Evolutionary conservation across 1,140 invertebrate species (phyloP).

Genomic region (Drosophila murphyi): DNA sequence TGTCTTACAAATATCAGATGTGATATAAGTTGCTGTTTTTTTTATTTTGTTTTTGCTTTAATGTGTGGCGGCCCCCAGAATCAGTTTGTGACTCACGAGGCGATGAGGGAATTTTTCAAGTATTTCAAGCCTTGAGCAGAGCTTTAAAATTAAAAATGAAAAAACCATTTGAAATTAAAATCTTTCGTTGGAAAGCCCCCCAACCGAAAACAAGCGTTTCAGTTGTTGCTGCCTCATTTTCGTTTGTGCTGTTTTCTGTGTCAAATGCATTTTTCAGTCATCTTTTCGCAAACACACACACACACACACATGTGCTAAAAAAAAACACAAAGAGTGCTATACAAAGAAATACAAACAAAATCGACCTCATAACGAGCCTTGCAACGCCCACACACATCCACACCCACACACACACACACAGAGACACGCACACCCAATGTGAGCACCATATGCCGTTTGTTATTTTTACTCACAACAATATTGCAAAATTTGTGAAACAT

Average conservation of each 20-base stretch:
- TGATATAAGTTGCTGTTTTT: neutral
- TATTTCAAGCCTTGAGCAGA: slow-evolving; percentile 2
- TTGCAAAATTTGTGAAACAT: slow-evolving; percentile 38
- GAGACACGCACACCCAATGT: slow-evolving; percentile 23
- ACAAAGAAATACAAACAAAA: slow-evolving; percentile 32
- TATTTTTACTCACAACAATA: slow-evolving; percentile 73
- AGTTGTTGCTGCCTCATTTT: slow-evolving; percentile 5
- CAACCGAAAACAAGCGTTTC: too few species aligned
- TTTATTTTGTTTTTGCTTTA: neutral
- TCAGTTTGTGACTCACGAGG: slow-evolving; percentile 10
- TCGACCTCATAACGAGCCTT: slow-evolving; percentile 73
- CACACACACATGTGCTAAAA: neutral
- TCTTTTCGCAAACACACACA: slow-evolving; percentile 49
- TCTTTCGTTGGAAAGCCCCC: too few species aligned
- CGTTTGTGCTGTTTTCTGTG: slow-evolving; percentile 56
- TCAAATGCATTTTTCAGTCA: slow-evolving; percentile 81
- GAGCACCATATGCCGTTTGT: slow-evolving; percentile 51
- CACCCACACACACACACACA: slow-evolving; percentile 33
- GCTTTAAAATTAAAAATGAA: neutral
- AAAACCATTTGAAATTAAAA: too few species aligned
- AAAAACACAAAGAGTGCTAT: neutral
- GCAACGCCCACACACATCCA: slow-evolving; percentile 54
- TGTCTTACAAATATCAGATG: slow-evolving; percentile 6
- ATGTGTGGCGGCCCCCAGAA: neutral
- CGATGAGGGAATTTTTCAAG: slow-evolving; percentile 6